Base-by-base conservation (phyloP, 1,140 invertebrate genomes). In the Medauroidea extradentata region DNA sequence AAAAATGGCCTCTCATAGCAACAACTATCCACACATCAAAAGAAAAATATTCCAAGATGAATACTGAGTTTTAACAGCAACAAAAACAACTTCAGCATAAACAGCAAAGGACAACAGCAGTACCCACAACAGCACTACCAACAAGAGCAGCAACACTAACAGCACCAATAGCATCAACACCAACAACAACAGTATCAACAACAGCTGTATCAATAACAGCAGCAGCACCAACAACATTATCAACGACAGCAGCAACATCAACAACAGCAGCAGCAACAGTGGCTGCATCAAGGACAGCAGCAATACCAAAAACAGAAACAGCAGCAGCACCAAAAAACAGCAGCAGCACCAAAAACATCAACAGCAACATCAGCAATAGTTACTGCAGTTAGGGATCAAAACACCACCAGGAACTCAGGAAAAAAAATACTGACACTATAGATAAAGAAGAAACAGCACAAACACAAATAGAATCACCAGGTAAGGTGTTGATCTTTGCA, bases 231-330 rank as follows among this genome's bases (percentile, higher is more conserved):
- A 21, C n/a, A n/a, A n/a, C n/a, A n/a, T n/a, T n/a, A n/a, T n/a
- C n/a, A n/a, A n/a, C n/a, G n/a, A n/a, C n/a, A n/a, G n/a, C n/a
- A n/a, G n/a, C n/a, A n/a, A n/a, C n/a, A n/a, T n/a, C n/a, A 43
- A 48, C 43, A 57, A 16, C 25, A 59, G 44, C 50, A 23, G 25
- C 57, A 59, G 23, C 23, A 59, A 25, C 50, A 41, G 16, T 38
- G 53, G 25, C 29, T 39, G 5, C 24, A 59, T 24, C 57, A 34
- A 59, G n/a, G n/a, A 24, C 38, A 24, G 19, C 19, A 23, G n/a
- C 57, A 59, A 13, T 41, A 54, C 7, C 57, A 59, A 53, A 48
- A 43, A 24, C 57, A 53, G 18, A 23, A 58, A 18, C 44, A 46
- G 18, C 44, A 46, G 21, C 16, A 18, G 44, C 8, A 46, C 8